A percentile compares a stretch with the other conserved stretches of the same genome.
Conservation (phyloP, 2,797 vertebrate genomes). For the Chiroxiphia lanceolata region DNA sequence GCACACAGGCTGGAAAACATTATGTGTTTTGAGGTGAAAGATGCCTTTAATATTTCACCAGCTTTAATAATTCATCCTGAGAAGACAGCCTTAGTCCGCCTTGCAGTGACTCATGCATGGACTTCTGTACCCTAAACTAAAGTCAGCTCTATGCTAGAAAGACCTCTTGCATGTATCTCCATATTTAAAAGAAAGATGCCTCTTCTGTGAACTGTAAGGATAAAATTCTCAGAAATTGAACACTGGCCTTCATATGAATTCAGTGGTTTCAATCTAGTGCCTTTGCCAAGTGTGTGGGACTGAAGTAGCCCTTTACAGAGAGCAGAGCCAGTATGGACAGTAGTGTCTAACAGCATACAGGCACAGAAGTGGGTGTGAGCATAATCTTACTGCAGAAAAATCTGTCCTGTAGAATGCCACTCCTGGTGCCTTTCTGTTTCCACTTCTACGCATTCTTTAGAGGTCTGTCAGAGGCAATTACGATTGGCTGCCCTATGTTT, state of each 20-base stretch:
- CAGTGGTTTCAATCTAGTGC: neutral
- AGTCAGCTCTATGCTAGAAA: neutral
- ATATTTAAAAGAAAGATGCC: neutral
- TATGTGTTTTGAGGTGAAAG: slow-evolving; percentile 16
- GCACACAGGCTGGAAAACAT: neutral
- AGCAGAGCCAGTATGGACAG: neutral
- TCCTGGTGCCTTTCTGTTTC: neutral
- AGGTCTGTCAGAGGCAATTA: neutral
- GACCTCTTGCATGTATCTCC: neutral
- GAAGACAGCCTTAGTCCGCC: neutral
- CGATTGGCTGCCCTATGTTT: neutral
- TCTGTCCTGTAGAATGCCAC: neutral
- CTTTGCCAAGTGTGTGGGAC: neutral
- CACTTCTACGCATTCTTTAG: neutral
- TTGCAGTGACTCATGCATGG: neutral
- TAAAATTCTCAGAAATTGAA: neutral
- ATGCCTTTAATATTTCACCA: slow-evolving; percentile 49
- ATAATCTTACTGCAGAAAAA: neutral
- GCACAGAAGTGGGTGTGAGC: neutral
- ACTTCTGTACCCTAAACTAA: neutral
- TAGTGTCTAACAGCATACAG: neutral
- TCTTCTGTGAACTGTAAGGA: neutral
- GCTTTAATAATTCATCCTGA: slow-evolving; percentile 42
- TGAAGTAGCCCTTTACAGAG: neutral
- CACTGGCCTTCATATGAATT: neutral